phyloP scores from a whole-genome alignment of 2,113 vertebrate genomes.

The Perognathus longimembris region DNA sequence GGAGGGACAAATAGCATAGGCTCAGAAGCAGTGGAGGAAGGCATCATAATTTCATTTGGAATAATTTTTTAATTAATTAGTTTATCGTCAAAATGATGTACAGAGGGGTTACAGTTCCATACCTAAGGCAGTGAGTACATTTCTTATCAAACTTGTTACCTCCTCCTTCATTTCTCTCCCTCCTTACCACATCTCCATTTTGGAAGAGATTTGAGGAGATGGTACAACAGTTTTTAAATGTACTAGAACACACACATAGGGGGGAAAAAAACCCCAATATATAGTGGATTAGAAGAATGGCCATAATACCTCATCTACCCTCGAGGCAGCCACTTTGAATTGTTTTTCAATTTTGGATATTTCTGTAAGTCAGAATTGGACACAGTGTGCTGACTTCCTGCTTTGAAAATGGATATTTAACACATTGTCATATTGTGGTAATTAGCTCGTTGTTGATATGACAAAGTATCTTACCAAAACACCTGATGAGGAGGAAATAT shows the following conservation, averaged over 20 bases:
- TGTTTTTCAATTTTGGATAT: neutral
- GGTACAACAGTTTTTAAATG: neutral
- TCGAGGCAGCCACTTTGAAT: neutral
- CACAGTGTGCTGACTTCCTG: neutral
- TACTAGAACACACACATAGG: too few relatives aligned
- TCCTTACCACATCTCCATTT: too few relatives aligned
- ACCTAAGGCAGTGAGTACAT: too few relatives aligned
- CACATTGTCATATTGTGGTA: neutral
- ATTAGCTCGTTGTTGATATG: neutral
- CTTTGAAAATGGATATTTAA: neutral
- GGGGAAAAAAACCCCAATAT: neutral
- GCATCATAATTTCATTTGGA: neutral
- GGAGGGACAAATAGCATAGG: too few relatives aligned
- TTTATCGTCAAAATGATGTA: too few relatives aligned
- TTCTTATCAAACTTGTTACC: too few relatives aligned
- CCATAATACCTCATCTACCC: too few relatives aligned
- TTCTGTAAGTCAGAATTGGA: neutral
- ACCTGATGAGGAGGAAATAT: neutral
- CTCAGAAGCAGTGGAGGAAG: neutral
- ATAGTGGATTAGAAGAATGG: neutral
- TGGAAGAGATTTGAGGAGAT: neutral
- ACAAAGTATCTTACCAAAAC: neutral
- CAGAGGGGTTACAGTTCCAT: too few relatives aligned
- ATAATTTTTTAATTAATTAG: too few relatives aligned
- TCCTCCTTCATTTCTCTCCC: too few relatives aligned